Evolutionary conservation across 2,888 invertebrate species (phyloP).

Genomic region (Criorhina ranunculi): DNA sequence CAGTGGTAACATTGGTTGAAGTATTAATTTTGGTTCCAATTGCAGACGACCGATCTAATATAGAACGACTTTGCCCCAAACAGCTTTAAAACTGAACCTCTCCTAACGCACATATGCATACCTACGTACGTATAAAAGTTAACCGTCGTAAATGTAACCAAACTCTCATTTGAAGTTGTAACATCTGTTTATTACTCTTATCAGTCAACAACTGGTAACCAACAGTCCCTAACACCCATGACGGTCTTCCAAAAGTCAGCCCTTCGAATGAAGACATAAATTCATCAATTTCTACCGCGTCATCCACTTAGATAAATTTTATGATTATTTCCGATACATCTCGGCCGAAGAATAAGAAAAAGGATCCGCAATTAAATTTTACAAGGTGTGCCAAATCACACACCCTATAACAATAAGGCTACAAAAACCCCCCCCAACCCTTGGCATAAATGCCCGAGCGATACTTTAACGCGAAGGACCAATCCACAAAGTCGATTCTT

Average conservation of each 20-base stretch:
- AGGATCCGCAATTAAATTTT: slow-evolving; percentile 61
- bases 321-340: slow-evolving; percentile 22
- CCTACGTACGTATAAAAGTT: too few species aligned
- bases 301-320: slow-evolving; percentile 37
- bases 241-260: not conserved
- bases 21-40: too few species aligned
- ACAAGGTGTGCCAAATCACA: slow-evolving; percentile 57
- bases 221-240: not conserved
- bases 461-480: slow-evolving; percentile 30
- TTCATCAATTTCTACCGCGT: slow-evolving; percentile 26
- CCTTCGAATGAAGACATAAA: slow-evolving; percentile 18
- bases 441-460: slow-evolving; percentile 14
- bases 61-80: too few species aligned
- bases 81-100: too few species aligned
- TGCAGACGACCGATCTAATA: too few species aligned
- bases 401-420: slow-evolving; percentile 20
- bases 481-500: slow-evolving; percentile 62
- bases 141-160: too few species aligned
- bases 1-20: too few species aligned
- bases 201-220: not conserved
- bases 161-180: too few species aligned
- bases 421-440: not conserved
- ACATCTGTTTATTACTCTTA: too few species aligned
- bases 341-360: slow-evolving; percentile 1
- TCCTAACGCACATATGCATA: too few species aligned